Base-by-base conservation (phyloP, 2,888 invertebrate genomes). In the Lasioglossum leucozonium region DNA sequence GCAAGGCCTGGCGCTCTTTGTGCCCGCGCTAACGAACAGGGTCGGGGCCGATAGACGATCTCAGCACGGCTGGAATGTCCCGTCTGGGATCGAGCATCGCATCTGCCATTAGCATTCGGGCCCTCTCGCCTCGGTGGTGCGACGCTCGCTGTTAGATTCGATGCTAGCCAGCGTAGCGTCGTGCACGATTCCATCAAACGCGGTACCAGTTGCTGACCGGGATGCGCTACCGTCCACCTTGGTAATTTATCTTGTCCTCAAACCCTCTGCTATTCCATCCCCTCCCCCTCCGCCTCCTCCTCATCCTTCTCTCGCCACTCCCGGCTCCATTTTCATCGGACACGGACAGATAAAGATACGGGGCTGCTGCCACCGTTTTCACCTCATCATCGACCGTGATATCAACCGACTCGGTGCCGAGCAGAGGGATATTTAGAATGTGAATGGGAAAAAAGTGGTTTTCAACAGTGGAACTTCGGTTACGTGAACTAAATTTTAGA, bases 51-150 rank as follows among this genome's bases (percentile, higher is more conserved):
- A 93, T 93, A 93, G 91, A 91, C 90, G 92, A 93, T 91, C 93
- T 93, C 90, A 90, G 91, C 92, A 91, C 91, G 88, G 89, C 85
- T 90, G 93, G 92, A 93, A 93, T 93, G 93, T 92, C 92, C 89
- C 91, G 92, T 92, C 92, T 91, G 92, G 90, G 92, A 93, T 93
- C 92, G 93, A 91, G 91, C 89, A 93, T 93, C 92, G 92, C 91
- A 92, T 93, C 93, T 92, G 91, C 91, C 91, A 93, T 93, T 93
- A 93, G 93, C 93, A 92, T 93, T 91, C 89, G 86, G 84, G 73
- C 90, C 80, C 86, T 82, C 87, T 82, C 85, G 85, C 85, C 82
- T 78, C 83, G 87, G 85, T 86, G 86, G 85, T 85, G 86, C 87
- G 85, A 87, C 82, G 79, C 67, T 76, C 79, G 67, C 87, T 84